Evolutionary conservation across 1,140 invertebrate species (phyloP).

Genomic region (Drosophila bocqueti): DNA sequence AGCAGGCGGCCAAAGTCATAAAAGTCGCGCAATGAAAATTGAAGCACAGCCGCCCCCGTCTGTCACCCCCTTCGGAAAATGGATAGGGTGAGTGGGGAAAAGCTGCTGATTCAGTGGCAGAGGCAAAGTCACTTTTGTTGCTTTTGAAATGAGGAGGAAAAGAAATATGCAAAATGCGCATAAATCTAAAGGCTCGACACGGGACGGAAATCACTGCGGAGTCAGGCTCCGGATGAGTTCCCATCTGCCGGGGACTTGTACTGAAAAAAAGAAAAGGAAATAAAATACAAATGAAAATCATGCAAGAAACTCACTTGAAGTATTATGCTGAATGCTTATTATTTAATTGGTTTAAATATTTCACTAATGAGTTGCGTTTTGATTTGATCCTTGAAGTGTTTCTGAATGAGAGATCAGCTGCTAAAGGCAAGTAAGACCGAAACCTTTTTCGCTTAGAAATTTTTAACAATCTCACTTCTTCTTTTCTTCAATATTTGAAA

Average conservation of each 20-base stretch:
- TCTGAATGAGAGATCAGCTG: no score
- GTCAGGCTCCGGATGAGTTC: conserved; percentile 33
- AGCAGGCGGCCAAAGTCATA: conserved; percentile 72
- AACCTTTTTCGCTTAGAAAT: background rate
- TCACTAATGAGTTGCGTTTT: background rate
- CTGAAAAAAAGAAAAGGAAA: conserved; percentile 20
- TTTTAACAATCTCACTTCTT: background rate
- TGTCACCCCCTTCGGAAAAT: background rate
- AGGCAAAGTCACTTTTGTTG: conserved; percentile 60
- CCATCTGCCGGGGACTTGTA: conserved; percentile 19
- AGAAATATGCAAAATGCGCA: conserved; percentile 81
- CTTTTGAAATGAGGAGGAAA: conserved; percentile 60
- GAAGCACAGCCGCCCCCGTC: conserved; percentile 12
- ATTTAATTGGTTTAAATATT: background rate
- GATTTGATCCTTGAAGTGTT: no score
- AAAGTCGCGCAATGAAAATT: conserved; percentile 82
- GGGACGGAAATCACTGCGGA: conserved; percentile 64
- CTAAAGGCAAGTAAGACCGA: no score
- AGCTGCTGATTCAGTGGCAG: conserved; percentile 45
- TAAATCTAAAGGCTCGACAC: conserved; percentile 71
- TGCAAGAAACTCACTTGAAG: background rate
- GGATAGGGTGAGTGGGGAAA: conserved; percentile 2
- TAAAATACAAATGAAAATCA: background rate
- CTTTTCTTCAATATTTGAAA: background rate
- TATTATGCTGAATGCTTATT: background rate